Evolutionary conservation across 2,797 vertebrate genomes (phyloP).

Genomic region (Paratrypauchen microcephalus): DNA sequence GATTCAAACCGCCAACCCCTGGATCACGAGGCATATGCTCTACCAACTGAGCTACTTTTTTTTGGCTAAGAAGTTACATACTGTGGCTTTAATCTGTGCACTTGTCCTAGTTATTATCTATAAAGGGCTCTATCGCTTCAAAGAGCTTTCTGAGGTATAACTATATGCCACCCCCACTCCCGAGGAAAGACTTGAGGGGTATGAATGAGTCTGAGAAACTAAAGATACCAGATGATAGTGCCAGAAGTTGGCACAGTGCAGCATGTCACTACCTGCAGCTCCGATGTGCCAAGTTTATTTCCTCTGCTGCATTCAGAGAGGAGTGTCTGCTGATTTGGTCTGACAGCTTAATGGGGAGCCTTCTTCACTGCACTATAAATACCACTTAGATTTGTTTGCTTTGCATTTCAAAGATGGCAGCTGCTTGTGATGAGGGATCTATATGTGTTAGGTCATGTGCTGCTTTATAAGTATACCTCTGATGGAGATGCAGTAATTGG

Average conservation of each 20-base stretch:
- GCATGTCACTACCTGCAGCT: conserved; percentile 41
- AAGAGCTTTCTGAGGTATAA: neutral
- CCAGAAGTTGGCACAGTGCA: conserved; percentile 40
- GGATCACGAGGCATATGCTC: too few species aligned
- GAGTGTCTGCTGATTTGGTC: conserved; percentile 28
- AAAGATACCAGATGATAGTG: conserved; percentile 47
- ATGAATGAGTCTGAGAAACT: conserved; percentile 46
- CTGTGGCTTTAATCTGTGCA: too few species aligned
- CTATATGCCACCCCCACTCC: conserved; percentile 28
- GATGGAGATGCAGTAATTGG: conserved; percentile 54
- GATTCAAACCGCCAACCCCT: too few species aligned
- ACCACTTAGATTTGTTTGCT: conserved; percentile 61
- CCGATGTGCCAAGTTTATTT: conserved; percentile 25
- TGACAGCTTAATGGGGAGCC: conserved; percentile 21
- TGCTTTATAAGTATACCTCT: conserved; percentile 55
- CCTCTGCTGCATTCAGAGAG: conserved; percentile 18
- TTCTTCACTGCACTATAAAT: conserved; percentile 63
- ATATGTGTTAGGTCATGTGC: conserved; percentile 56
- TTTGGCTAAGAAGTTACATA: too few species aligned
- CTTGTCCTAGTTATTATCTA: too few species aligned
- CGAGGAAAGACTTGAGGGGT: conserved; percentile 30
- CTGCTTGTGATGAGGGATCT: conserved; percentile 57
- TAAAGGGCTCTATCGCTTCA: too few species aligned
- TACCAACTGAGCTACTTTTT: too few species aligned
- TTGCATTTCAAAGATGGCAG: conserved; percentile 60